Evolutionary conservation across 2,888 invertebrate genomes (phyloP), one percentile per base, ranked within the genome.

Genomic region (Cryptophagus acutangulus): DNA sequence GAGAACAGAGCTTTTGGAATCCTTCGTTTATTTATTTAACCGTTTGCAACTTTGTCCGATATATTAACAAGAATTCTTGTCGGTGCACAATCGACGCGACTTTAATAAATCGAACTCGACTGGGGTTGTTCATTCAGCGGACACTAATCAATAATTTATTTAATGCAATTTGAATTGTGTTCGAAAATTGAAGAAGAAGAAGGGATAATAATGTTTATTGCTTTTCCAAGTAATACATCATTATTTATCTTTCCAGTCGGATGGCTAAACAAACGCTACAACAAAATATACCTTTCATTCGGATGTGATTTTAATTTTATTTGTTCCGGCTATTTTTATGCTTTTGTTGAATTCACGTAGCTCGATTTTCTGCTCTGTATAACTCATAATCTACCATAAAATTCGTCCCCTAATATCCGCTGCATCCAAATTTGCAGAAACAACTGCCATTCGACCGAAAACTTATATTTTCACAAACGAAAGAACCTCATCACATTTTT

Each of bases 161-260:
- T 20, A 8, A 20, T 20, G 6, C n/a, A 40, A 42, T 36, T 35
- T 25, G 31, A 42, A 42, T 49, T 43, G 45, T 41, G 44, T 40
- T 33, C 31, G 30, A 38, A 31, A 38, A 12, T 14, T 33, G 34
- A 14, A 6, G 24, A 20, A 8, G n/a, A 20, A 20, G 24, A 6
- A 20, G 24, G 6, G 24, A n/a, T 20, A n/a, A n/a, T 20, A n/a
- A n/a, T 20, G 24, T 20, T 20, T 20, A n/a, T n/a, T n/a, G n/a
- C 3, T 26, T 26, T 26, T 26, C 29, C 43, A 51, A 55, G 58
- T 58, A 55, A 59, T 59, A 57, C 57, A 59, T 61, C 61, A 61
- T 59, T 61, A 60, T 61, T 60, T 59, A 61, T 60, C 59, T 61
- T 58, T 59, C 51, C 57, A 48, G 52, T 49, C 51, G 59, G 53